Conservation (phyloP, 2,113 vertebrate species). For the Crypturellus undulatus region DNA sequence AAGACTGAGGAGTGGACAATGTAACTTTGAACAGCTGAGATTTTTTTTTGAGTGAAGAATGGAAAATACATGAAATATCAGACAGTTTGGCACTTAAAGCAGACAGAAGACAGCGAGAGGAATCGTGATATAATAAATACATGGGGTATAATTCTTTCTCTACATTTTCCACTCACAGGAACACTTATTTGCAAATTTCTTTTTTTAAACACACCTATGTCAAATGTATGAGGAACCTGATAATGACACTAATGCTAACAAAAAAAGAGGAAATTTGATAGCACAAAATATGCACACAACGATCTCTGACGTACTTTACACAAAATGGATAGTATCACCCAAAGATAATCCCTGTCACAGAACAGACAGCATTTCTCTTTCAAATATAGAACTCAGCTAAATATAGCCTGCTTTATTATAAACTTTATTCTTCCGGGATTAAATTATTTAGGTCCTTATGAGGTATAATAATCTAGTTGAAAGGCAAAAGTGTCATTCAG, state of each 20-base stretch:
- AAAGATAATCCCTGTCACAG: constrained; percentile 43
- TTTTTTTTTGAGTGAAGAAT: neutral
- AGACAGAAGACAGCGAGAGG: constrained; percentile 48
- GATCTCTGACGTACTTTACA: constrained; percentile 35
- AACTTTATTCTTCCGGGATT: constrained; percentile 17
- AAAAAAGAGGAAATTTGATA: neutral
- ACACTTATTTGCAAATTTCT: constrained; percentile 13
- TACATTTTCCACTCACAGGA: constrained; percentile 47
- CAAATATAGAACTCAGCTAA: constrained; percentile 35
- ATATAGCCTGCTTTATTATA: constrained; percentile 24
- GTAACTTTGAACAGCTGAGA: constrained; percentile 3
- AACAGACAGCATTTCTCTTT: constrained; percentile 3
- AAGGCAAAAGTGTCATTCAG: neutral
- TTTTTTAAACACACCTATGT: neutral
- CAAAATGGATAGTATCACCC: constrained; percentile 16
- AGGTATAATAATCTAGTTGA: neutral
- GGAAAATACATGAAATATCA: constrained; percentile 63
- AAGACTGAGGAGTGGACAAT: neutral
- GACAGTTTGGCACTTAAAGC: constrained; percentile 59
- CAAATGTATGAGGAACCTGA: neutral
- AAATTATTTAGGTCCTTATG: constrained; percentile 29
- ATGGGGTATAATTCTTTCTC: constrained; percentile 8
- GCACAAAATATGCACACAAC: neutral
- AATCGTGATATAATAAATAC: constrained; percentile 23
- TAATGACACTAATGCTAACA: constrained; percentile 42